Evolutionary conservation across 2,113 vertebrate species (phyloP).

Genomic region (Otis tarda): DNA sequence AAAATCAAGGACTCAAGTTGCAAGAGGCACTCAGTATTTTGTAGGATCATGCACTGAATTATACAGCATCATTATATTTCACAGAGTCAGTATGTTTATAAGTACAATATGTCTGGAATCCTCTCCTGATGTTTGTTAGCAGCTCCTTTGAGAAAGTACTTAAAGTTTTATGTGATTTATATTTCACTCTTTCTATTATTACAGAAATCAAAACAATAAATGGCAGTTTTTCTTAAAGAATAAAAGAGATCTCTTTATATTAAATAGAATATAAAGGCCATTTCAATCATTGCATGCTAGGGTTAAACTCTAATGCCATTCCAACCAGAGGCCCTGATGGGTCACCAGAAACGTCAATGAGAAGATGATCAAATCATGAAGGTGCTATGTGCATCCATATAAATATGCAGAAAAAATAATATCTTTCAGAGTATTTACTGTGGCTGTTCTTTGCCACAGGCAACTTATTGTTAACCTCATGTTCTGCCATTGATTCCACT

Average conservation of each 20-base stretch:
- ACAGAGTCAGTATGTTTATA: not conserved
- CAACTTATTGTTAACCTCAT: conserved; percentile 25
- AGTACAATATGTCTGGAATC: not conserved
- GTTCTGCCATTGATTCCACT: conserved; percentile 14
- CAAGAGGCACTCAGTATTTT: not conserved
- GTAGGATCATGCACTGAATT: conserved; percentile 15
- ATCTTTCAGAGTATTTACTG: conserved; percentile 13
- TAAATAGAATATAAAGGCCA: not conserved
- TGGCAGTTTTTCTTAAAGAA: not conserved
- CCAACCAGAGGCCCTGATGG: not conserved
- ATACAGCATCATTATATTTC: conserved; percentile 8
- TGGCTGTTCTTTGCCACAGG: not conserved
- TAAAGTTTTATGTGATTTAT: conserved; percentile 20
- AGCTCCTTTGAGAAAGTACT: not conserved
- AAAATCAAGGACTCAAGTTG: not conserved
- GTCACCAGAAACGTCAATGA: not conserved
- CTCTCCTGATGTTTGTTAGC: not conserved
- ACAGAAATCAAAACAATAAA: conserved; percentile 26
- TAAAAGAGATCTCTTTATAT: not conserved
- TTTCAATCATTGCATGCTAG: not conserved
- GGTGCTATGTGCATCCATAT: not conserved
- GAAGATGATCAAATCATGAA: conserved; percentile 7
- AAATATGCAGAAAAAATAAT: not conserved
- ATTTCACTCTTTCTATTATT: not conserved
- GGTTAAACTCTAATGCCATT: not conserved